These are phyloP conservation scores for Rhabditophanes sp. DNA, from an alignment of 2,888 invertebrate species.

Conservation along the genomic window DNA sequence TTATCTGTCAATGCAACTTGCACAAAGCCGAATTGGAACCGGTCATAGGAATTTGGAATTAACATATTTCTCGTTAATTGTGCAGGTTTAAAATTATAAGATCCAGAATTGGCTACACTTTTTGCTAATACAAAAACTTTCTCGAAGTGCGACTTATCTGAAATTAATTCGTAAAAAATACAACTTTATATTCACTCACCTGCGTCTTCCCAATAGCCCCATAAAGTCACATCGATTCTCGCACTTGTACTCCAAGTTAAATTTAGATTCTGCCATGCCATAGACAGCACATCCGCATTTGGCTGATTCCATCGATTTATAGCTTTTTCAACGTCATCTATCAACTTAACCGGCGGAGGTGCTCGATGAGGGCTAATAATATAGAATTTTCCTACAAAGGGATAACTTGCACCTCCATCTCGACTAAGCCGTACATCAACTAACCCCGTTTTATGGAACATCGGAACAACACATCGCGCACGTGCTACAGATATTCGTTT, in stretches of 20 bases:
- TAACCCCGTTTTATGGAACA: constrained; percentile 37
- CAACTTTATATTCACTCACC: constrained; percentile 10
- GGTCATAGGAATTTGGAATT: constrained; percentile 22
- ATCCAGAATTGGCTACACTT: constrained; percentile 23
- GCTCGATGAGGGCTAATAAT: constrained; percentile 10
- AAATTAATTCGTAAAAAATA: background rate
- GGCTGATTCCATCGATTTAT: constrained; percentile 26
- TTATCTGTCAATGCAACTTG: constrained; percentile 22
- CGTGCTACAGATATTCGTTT: constrained; percentile 18
- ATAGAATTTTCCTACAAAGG: constrained; percentile 29
- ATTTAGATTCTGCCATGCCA: constrained; percentile 25
- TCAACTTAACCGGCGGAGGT: constrained; percentile 12
- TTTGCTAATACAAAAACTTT: constrained; percentile 22
- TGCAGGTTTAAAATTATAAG: constrained; percentile 22
- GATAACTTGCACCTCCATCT: constrained; percentile 32
- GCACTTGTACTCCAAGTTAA: constrained; percentile 26
- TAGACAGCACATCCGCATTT: constrained; percentile 17
- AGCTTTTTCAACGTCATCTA: constrained; percentile 22
- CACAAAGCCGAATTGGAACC: constrained; percentile 30
- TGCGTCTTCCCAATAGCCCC: constrained; percentile 36
- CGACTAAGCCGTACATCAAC: constrained; percentile 26
- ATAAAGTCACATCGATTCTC: constrained; percentile 24
- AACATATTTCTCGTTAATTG: constrained; percentile 15
- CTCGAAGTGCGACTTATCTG: constrained; percentile 18
- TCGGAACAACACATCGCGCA: constrained; percentile 34